These are phyloP conservation scores for Microtus obscurus DNA, from an alignment of 2,797 vertebrate species.

Conservation along the genomic window DNA sequence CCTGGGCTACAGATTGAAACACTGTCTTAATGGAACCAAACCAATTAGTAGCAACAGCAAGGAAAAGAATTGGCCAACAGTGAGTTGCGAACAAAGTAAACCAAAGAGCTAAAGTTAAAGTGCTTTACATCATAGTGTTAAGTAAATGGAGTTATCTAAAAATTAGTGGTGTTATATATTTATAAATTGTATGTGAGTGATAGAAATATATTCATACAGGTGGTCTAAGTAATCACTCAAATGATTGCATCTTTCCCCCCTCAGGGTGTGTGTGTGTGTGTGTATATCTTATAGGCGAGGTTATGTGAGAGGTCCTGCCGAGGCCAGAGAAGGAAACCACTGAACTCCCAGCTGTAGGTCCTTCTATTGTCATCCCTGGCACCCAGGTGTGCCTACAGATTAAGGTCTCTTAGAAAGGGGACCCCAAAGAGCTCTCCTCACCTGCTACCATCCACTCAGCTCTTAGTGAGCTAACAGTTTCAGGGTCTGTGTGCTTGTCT, in stretches of 20 bases:
- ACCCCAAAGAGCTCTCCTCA: background rate
- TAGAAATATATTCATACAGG: slow-evolving; percentile 12
- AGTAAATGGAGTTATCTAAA: slow-evolving; percentile 2
- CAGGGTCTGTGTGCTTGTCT: background rate
- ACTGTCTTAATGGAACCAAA: background rate
- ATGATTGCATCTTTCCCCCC: background rate
- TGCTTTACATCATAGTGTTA: background rate
- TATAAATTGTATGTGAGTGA: background rate
- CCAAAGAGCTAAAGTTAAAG: background rate
- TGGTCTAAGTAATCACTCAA: background rate
- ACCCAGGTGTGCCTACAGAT: background rate
- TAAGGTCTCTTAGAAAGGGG: background rate
- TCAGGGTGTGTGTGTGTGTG: background rate
- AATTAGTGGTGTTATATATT: background rate
- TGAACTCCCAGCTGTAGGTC: background rate
- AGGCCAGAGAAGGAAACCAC: slow-evolving; percentile 51
- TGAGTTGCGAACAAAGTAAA: background rate
- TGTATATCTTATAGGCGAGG: background rate
- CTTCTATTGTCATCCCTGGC: background rate
- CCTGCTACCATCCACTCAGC: rapidly evolving
- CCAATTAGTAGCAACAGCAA: background rate
- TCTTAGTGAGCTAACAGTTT: background rate
- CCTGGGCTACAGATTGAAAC: background rate
- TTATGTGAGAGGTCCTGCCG: slow-evolving; percentile 29
- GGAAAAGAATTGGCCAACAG: background rate